Percentiles rank a stretch among this genome's conserved stretches.
phyloP scores from a whole-genome alignment of 2,888 invertebrate genomes.

The Drosophila nr. fundita region DNA sequence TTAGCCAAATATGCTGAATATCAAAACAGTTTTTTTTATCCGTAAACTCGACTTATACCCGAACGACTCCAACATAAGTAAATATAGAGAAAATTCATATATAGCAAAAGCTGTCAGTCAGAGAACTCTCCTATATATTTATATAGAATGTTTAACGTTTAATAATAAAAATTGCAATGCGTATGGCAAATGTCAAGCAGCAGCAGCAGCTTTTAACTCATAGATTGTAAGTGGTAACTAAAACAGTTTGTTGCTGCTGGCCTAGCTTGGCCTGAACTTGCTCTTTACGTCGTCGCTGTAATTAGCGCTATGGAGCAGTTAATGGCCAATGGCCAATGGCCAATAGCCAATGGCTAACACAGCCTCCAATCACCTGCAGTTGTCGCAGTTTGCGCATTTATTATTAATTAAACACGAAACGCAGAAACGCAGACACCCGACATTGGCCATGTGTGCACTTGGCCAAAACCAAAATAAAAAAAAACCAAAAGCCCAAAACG shows the following conservation, averaged over 20 bases:
- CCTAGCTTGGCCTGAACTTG: constrained; percentile 37
- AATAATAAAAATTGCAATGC: constrained; percentile 50
- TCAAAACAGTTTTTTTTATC: neutral
- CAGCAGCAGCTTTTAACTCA: constrained; percentile 10
- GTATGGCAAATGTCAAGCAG: constrained; percentile 69
- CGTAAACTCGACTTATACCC: neutral
- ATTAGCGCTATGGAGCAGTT: constrained; percentile 56
- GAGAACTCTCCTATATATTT: neutral
- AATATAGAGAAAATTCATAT: neutral
- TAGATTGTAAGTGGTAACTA: constrained; percentile 17
- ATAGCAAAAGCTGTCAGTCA: neutral
- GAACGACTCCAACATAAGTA: neutral
- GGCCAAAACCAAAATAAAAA: constrained; percentile 7
- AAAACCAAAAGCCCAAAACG: neutral
- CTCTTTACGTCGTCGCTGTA: constrained; percentile 51
- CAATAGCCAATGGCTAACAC: constrained; percentile 10
- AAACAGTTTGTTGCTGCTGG: constrained; percentile 10
- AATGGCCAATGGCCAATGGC: constrained; percentile 31
- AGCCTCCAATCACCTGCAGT: constrained; percentile 8
- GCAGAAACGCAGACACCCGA: constrained; percentile 50
- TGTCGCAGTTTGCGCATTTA: constrained; percentile 55
- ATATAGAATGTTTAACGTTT: neutral
- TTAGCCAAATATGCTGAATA: neutral
- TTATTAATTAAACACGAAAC: constrained; percentile 72
- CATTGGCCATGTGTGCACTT: constrained; percentile 67